These are phyloP conservation scores for Myiotriccus ornatus DNA, from an alignment of 2,797 vertebrate species.

Conservation along the genomic window DNA sequence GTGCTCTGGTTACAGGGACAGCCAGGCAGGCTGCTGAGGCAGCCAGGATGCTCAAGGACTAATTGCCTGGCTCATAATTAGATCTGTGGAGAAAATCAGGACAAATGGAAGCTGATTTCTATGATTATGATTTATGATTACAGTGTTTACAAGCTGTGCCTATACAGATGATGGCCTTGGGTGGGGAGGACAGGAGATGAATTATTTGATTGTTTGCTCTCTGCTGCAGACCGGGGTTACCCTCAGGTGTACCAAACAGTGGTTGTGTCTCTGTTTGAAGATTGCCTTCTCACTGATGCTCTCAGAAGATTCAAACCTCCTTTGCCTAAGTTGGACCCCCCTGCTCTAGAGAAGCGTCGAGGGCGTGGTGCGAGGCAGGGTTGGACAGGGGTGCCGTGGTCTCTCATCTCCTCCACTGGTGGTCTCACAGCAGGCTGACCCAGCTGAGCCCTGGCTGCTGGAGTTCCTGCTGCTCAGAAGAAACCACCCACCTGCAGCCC, in stretches of 20 bases:
- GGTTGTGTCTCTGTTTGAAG: background rate
- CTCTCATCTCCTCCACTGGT: background rate
- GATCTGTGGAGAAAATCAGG: background rate
- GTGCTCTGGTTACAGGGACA: background rate
- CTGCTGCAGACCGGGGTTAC: background rate
- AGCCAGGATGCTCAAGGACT: background rate
- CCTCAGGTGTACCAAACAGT: background rate
- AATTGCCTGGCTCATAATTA: background rate
- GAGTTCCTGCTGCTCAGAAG: background rate
- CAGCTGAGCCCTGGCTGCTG: background rate
- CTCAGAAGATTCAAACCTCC: background rate
- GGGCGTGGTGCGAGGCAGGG: background rate
- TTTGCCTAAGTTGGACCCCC: background rate
- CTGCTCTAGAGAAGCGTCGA: fast-evolving
- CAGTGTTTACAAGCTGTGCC: background rate
- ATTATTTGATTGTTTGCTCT: background rate
- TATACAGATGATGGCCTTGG: background rate
- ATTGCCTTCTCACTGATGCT: background rate
- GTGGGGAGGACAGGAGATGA: background rate
- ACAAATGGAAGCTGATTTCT: background rate
- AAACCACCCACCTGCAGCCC: background rate
- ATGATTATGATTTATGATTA: background rate
- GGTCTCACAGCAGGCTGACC: background rate
- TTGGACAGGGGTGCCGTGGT: background rate
- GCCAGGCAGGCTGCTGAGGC: background rate